Evolutionary conservation across 1,140 invertebrate genomes (phyloP), one percentile per base, ranked within the genome.

Genomic region (Drosophila tropicalis): DNA sequence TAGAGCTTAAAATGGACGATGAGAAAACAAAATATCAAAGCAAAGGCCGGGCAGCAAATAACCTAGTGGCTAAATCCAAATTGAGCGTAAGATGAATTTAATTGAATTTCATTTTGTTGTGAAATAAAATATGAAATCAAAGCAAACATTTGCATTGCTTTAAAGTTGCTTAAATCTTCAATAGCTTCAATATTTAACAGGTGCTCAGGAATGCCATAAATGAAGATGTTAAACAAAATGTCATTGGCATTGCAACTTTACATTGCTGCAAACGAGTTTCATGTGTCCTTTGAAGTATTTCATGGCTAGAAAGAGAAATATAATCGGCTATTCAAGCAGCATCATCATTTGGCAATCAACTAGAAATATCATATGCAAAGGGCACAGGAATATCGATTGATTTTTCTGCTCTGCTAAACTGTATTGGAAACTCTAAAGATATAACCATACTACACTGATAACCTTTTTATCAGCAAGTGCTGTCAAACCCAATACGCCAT

Each of bases 131-230:
- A 25, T 15, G 41, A 57, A 60, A 60, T 70, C 54, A 44, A 70
- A 76, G 65, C n/a, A 34, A 36, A 44, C 47, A 54, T 15, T 75
- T 12, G 12, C 25, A 32, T n/a, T 62, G 55, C 41, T 69, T 54
- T 6, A 39, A 40, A 62, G 17, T 78, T 56, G 60, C 39, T 77
- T 63, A 78, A 77, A 67, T 77, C 72, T 78, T 40, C 40, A 67
- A 67, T 61, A 39, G 25, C 55, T 56, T 68, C 57, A 58, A 57
- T 51, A 66, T 47, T 57, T 64, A 79, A 62, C 76, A 86, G 83
- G 83, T 77, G 70, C 58, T 15, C 84, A 89, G 82, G 39, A 67
- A 58, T 39, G 74, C 73, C 72, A 65, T 70, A 63, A 72, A 67
- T 54, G 69, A 64, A 29, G 79, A 71, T 74, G 75, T 66, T 3